phyloP scores from a whole-genome alignment of 2,797 vertebrate species.

The Alcedo atthis region DNA sequence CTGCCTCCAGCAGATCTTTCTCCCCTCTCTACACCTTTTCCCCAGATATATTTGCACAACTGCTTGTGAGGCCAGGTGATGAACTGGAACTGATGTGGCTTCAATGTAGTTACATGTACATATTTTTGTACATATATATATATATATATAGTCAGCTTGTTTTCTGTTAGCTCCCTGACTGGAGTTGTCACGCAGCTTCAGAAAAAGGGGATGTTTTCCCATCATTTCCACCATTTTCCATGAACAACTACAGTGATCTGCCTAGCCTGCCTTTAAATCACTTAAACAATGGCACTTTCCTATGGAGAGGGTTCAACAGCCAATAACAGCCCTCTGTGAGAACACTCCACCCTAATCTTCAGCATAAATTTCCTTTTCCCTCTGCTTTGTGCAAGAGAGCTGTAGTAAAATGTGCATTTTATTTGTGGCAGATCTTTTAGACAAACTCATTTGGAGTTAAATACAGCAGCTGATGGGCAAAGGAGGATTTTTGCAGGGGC shows the following conservation, averaged over 20 bases:
- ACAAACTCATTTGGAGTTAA: background rate
- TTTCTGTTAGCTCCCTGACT: background rate
- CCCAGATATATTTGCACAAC: background rate
- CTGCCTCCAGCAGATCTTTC: background rate
- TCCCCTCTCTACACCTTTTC: background rate
- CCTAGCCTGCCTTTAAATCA: background rate
- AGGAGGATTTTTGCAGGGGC: background rate
- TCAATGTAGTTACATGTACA: background rate
- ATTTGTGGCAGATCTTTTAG: background rate
- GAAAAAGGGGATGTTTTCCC: background rate
- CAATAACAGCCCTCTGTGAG: background rate
- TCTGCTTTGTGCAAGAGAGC: background rate
- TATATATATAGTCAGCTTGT: background rate
- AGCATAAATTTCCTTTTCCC: background rate
- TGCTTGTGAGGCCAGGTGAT: background rate
- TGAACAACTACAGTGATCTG: background rate
- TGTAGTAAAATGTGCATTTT: fast-evolving
- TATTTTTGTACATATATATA: background rate
- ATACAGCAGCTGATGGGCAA: background rate
- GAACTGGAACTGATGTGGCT: background rate
- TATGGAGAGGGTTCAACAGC: background rate
- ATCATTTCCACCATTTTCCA: background rate
- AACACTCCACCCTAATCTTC: background rate
- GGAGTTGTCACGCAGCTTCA: background rate
- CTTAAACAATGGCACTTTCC: background rate